These are phyloP conservation scores for Xiphophorus maculatus DNA, from an alignment of 2,113 vertebrate species.

Conservation along the genomic window DNA sequence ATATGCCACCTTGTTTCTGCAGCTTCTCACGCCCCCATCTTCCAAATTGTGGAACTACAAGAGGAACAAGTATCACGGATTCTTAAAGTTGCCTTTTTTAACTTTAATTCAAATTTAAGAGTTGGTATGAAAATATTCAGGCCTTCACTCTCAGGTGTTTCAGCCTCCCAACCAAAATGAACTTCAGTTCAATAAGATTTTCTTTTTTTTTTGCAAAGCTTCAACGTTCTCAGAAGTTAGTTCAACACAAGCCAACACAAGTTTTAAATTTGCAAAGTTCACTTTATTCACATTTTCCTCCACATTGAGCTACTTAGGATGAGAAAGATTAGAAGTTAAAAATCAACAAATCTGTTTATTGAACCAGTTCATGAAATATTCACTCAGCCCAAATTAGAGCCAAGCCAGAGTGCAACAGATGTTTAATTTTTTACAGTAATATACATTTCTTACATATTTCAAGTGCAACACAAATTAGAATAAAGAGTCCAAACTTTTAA, in stretches of 20 bases:
- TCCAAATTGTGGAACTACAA: not conserved
- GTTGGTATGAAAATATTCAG: not conserved
- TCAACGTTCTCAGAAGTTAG: too few relatives aligned
- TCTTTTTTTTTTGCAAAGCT: too few relatives aligned
- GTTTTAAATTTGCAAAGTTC: not conserved
- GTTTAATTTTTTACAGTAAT: conserved; percentile 38
- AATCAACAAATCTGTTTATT: not conserved
- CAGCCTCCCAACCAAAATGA: not conserved
- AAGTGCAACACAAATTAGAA: not conserved
- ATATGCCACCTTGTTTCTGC: not conserved
- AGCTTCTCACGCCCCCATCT: not conserved
- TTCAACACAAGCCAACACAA: too few relatives aligned
- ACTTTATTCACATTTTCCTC: not conserved
- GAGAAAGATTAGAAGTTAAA: not conserved
- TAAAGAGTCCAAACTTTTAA: not conserved
- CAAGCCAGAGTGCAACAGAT: not conserved
- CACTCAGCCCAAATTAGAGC: not conserved
- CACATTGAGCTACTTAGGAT: not conserved
- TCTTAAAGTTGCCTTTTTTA: too few relatives aligned
- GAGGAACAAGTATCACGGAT: not conserved
- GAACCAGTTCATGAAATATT: not conserved
- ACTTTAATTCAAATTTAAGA: not conserved
- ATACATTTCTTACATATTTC: conserved; percentile 1
- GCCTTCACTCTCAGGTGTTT: not conserved
- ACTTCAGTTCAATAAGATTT: not conserved